These are phyloP conservation scores for Acrobasis repandana DNA, from an alignment of 2,888 invertebrate species.

Conservation along the genomic window DNA sequence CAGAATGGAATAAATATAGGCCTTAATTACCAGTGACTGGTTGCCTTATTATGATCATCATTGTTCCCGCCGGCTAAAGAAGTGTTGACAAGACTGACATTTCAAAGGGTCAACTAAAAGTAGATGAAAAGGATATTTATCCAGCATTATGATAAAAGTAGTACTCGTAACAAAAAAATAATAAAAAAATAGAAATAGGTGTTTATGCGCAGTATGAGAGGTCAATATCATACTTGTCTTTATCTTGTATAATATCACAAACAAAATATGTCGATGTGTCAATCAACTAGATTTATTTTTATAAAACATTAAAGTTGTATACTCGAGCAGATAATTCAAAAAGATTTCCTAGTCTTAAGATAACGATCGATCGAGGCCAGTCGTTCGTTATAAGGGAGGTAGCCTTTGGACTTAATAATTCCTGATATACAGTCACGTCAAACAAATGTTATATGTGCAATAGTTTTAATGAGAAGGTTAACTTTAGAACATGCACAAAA, in stretches of 20 bases:
- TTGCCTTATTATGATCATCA: too few species aligned
- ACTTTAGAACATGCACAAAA: too few species aligned
- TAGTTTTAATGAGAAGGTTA: too few species aligned
- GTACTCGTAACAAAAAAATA: background rate
- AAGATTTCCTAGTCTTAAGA: slow-evolving; percentile 50
- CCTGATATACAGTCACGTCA: background rate
- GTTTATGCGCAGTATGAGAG: background rate
- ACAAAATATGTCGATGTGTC: slow-evolving; percentile 20
- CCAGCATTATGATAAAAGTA: background rate
- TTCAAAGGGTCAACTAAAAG: background rate
- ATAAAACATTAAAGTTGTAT: slow-evolving; percentile 15
- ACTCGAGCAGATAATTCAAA: slow-evolving; percentile 32
- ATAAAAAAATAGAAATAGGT: too few species aligned
- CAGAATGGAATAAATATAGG: too few species aligned
- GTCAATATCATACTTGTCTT: slow-evolving; percentile 6
- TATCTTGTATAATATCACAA: slow-evolving; percentile 16
- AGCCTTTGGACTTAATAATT: slow-evolving; percentile 43
- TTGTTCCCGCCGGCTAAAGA: too few species aligned
- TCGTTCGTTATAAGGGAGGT: slow-evolving; percentile 49
- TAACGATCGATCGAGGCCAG: slow-evolving; percentile 54
- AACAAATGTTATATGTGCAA: background rate
- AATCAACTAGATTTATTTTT: slow-evolving; percentile 19
- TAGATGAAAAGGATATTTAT: background rate
- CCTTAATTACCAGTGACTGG: too few species aligned
- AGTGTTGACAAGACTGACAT: too few species aligned